phyloP scores from a whole-genome alignment of 2,888 invertebrate species.

The Drepana falcataria region DNA sequence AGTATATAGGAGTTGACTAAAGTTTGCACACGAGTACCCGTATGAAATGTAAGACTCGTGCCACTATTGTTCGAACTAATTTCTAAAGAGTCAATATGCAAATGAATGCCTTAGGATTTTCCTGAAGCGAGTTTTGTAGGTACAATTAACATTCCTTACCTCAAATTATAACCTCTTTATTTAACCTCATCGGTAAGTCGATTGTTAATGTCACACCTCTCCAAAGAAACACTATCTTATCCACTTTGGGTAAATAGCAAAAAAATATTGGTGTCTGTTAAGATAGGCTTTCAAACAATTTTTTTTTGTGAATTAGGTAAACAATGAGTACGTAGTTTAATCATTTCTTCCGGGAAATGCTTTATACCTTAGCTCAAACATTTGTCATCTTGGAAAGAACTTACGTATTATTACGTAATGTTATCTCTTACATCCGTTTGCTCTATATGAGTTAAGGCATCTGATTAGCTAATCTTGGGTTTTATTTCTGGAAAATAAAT shows the following conservation, averaged over 20 bases:
- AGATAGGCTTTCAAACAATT: too few species aligned
- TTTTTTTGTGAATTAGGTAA: background rate
- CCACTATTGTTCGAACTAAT: background rate
- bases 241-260: too few species aligned
- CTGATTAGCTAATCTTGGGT: background rate
- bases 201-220: too few species aligned
- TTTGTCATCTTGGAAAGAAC: background rate
- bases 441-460: slow-evolving; percentile 6
- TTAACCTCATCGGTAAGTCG: background rate
- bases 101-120: slow-evolving; percentile 4
- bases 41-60: background rate
- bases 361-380: background rate
- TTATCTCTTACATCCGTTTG: slow-evolving; percentile 15
- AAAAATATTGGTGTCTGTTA: too few species aligned
- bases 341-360: background rate
- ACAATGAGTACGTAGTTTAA: background rate
- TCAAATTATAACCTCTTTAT: background rate
- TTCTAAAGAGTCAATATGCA: slow-evolving; percentile 1
- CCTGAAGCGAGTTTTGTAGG: background rate
- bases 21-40: background rate
- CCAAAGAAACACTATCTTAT: too few species aligned
- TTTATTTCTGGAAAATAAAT: background rate
- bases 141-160: background rate
- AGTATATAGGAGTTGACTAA: too few species aligned
- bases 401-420: background rate